A percentile compares a stretch with the other conserved stretches of the same genome.
Evolutionary conservation across 2,888 invertebrate species (phyloP).

Genomic region (Chaitophorus viminalis): DNA sequence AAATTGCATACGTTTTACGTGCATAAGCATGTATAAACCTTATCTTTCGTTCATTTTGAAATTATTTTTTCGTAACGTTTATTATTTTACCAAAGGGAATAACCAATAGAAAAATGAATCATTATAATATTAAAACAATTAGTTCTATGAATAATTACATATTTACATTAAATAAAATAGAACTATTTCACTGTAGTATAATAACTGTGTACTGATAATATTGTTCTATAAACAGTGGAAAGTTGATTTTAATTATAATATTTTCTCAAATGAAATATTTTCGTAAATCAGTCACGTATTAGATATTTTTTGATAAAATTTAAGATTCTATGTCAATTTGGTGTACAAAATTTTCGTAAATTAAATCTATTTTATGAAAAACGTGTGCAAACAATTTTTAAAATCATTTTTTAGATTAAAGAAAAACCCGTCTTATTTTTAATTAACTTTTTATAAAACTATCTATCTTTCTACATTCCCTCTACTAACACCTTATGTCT

Average conservation of each 20-base stretch:
- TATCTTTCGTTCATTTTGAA: background rate
- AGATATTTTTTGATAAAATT: background rate
- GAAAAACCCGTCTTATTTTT: background rate
- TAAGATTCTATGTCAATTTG: background rate
- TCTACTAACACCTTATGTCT: background rate
- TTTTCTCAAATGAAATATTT: background rate
- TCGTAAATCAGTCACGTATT: slow-evolving; percentile 10
- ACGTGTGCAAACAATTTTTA: background rate
- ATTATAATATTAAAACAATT: background rate
- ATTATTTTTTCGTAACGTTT: background rate
- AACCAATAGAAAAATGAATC: too few relatives aligned
- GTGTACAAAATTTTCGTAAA: background rate
- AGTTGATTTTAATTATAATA: too few relatives aligned
- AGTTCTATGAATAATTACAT: too few relatives aligned
- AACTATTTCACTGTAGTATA: too few relatives aligned
- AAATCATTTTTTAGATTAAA: background rate
- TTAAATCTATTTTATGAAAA: background rate
- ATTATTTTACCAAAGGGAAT: too few relatives aligned
- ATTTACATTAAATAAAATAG: too few relatives aligned
- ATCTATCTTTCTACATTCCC: background rate
- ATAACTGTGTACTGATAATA: too few relatives aligned
- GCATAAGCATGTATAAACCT: background rate
- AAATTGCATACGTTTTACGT: background rate
- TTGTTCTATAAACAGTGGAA: too few relatives aligned
- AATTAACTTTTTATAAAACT: slow-evolving; percentile 14